Evolutionary conservation across 2,797 vertebrate species (phyloP).

Genomic region (Odontamblyopus lacepedii): DNA sequence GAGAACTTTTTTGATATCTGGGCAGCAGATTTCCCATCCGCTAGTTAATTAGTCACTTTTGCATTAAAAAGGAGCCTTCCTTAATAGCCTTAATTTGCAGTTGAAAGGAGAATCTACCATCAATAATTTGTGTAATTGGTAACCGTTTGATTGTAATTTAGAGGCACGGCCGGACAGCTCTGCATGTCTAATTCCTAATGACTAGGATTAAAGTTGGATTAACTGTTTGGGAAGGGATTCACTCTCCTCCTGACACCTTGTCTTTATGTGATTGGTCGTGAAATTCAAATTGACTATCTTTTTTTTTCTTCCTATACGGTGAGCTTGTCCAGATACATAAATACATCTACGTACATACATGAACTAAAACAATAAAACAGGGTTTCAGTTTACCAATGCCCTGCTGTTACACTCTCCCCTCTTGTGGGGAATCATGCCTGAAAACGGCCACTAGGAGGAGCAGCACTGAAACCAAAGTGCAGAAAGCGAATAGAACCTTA

Average conservation of each 20-base stretch:
- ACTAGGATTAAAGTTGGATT: constrained; percentile 99
- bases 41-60: constrained; percentile 99
- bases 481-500: constrained; percentile 22
- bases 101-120: constrained; percentile 99
- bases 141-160: constrained; percentile 99
- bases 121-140: constrained; percentile 99
- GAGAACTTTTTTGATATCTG: constrained; percentile 99
- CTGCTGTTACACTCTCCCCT: constrained; percentile 60
- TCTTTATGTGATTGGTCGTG: constrained; percentile 95
- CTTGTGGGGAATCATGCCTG: constrained; percentile 48
- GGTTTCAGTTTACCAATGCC: constrained; percentile 56
- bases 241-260: constrained; percentile 89
- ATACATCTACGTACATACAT: constrained; percentile 40
- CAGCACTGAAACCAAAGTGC: constrained; percentile 56
- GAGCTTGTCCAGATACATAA: constrained; percentile 61
- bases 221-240: constrained; percentile 98
- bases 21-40: constrained; percentile 99
- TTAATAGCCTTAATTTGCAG: constrained; percentile 99
- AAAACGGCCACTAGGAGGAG: constrained; percentile 79
- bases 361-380: constrained; percentile 45
- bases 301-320: constrained; percentile 55
- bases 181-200: constrained; percentile 99
- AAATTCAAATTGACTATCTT: constrained; percentile 77
- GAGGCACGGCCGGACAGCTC: constrained; percentile 99
- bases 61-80: constrained; percentile 99